A percentile compares a stretch with the other conserved stretches of the same genome.
Conservation (phyloP, 2,797 vertebrate genomes). For the Melanotaenia maccullochi region DNA sequence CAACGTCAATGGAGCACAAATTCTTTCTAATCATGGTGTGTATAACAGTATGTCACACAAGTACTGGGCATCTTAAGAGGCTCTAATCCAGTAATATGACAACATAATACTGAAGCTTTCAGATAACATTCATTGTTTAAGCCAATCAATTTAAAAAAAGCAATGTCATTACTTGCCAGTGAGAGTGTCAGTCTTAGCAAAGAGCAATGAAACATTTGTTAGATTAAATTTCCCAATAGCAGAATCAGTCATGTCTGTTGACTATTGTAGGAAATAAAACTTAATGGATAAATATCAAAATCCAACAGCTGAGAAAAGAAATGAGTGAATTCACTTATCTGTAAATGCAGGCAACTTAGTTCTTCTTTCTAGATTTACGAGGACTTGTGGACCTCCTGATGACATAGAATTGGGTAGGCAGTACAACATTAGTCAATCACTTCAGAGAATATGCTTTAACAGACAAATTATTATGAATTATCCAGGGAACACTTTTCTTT, state of each 20-base stretch:
- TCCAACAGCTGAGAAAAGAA: not conserved
- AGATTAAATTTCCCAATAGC: constrained; percentile 1
- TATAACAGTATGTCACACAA: constrained; percentile 33
- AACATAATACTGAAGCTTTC: constrained; percentile 1
- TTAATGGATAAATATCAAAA: not conserved
- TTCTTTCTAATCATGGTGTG: constrained; percentile 21
- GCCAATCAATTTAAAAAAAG: constrained; percentile 7
- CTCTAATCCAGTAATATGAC: constrained; percentile 8
- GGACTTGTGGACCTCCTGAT: constrained; percentile 1
- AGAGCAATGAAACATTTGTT: constrained; percentile 1
- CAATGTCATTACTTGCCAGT: constrained; percentile 4
- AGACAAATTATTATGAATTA: not conserved
- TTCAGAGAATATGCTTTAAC: constrained; percentile 1
- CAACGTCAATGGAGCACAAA: constrained; percentile 47
- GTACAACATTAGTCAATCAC: not conserved
- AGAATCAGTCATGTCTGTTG: not conserved
- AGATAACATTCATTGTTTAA: constrained; percentile 6
- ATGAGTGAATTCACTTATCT: not conserved
- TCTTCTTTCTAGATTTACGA: constrained; percentile 8
- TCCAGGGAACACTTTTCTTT: not conserved
- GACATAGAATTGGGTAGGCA: not conserved
- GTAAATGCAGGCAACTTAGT: not conserved
- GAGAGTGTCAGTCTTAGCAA: constrained; percentile 2
- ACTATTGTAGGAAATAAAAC: not conserved
- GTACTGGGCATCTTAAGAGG: constrained; percentile 1